Conservation (phyloP, 2,113 vertebrate genomes). For the Seriola rivoliana region DNA sequence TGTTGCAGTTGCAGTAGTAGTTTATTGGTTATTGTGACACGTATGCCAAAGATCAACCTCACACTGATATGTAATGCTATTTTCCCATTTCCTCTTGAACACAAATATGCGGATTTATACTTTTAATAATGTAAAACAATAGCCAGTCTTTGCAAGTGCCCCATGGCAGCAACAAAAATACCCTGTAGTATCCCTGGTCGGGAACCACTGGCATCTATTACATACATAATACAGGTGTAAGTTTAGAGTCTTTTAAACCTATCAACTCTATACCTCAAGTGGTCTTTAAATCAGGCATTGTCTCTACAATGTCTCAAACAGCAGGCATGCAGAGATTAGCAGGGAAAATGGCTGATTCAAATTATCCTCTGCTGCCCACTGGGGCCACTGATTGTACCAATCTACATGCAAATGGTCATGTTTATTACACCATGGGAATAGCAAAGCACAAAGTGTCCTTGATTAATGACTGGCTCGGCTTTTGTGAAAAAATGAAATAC, state of each 20-base stretch:
- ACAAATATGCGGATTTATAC: neutral
- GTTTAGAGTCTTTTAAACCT: slow-evolving; percentile 4
- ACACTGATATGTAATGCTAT: neutral
- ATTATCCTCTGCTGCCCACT: slow-evolving; percentile 48
- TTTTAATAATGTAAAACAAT: neutral
- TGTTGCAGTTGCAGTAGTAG: neutral
- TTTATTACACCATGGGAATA: slow-evolving; percentile 70
- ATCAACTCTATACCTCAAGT: slow-evolving; percentile 42
- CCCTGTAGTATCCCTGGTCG: neutral
- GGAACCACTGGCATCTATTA: neutral
- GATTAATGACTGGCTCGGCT: slow-evolving; percentile 60
- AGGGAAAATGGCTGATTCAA: slow-evolving; percentile 38
- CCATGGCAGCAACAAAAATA: neutral
- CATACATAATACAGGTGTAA: neutral
- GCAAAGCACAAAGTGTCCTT: slow-evolving; percentile 71
- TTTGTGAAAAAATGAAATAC: slow-evolving; percentile 45
- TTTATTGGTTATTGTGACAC: neutral
- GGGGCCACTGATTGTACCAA: slow-evolving; percentile 73
- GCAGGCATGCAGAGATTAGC: slow-evolving; percentile 39
- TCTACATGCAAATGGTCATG: slow-evolving; percentile 75
- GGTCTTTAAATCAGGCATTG: slow-evolving; percentile 59
- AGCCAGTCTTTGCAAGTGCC: neutral
- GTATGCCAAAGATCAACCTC: neutral
- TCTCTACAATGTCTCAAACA: slow-evolving; percentile 49
- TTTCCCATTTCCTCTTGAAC: neutral